Base-by-base conservation (phyloP, 2,113 vertebrate species). In the Mirounga angustirostris region DNA sequence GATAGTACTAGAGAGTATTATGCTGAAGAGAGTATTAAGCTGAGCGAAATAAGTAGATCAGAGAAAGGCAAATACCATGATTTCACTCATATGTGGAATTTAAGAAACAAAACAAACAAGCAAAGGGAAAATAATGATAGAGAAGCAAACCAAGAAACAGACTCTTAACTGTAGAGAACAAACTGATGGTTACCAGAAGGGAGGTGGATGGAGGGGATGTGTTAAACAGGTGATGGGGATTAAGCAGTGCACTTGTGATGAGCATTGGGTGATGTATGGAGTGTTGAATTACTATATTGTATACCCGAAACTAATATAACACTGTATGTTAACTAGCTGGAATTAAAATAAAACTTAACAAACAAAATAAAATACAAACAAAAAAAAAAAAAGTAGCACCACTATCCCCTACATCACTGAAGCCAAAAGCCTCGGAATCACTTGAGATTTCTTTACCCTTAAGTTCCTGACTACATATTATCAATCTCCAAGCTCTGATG, bases 391-490 rank as follows among this genome's bases (percentile, higher is more conserved):
- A 36, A 63, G 67, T 43, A 56, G 19, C 2, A 14, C 9, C 58
- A 67, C 18, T n/a, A 5, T 67, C 26, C 22, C 33, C 43, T 15
- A 10, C 1, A 21, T 80, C 80, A 87, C 58, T 30, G 19, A 97
- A 65, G 3, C 24, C 74, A 83, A 90, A 91, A 91, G 40, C 79
- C 92, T 33, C 10, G 21, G n/a, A 24, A 63, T 61, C 50, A 59
- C 1, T 1, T 0, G 2, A 10, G 14, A 28, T 0, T 30, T 63
- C 36, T 58, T 33, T 4, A 0, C 0, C 12, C 10, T 52, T 43
- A 19, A 2, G 33, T 92, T 92, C 79, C 76, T 87, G 21, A 86
- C n/a, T 88, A 63, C 36, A 94, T 87, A 13, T 33, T 50, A 15
- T 67, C 54, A 3, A 7, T 58, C n/a, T 81, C 73, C 14, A 81